Evolutionary conservation across 2,797 vertebrate genomes (phyloP), one percentile per base, ranked within the genome.

Genomic region (Tachyglossus aculeatus): DNA sequence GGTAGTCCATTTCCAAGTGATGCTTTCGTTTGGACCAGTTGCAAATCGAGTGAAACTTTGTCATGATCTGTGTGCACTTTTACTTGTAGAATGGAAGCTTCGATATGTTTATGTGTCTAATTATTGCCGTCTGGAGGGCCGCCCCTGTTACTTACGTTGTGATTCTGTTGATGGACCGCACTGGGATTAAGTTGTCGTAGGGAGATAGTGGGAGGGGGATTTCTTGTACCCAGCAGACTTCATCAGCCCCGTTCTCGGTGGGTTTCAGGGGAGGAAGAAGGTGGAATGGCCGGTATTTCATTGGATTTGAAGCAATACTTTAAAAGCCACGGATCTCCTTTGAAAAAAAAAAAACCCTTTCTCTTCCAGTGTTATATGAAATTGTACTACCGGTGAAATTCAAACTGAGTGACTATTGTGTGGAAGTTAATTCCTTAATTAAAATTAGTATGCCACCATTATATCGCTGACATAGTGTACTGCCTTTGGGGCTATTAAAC

Each of bases 51-150:
- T 93, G 90, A 93, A 91, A 88, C 85, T 93, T 91, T 37, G 88
- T 93, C 92, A 94, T 92, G 91, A 93, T 95, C 92, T 93, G 75
- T 91, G 96, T 97, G 97, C 97, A 99, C 97, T 98, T 99, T 99
- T 94, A 92, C 91, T 93, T 94, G 90, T 93, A 94, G 95, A 95
- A 94, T 86, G 84, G 86, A 89, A 89, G 91, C 92, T 92, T 92
- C 90, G 88, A 88, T 91, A 91, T 94, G 90, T 90, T 94, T 93
- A 94, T 94, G 94, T 63, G 53, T 94, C 94, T 95, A 94, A 91
- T 94, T 93, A 94, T 68, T 88, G 75, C 88, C 83, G 89, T 92
- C 61, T 73, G 88, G 86, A 88, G 90, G 94, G 92, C n/a, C n/a
- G n/a, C 93, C 89, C 93, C 91, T 89, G 51, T 90, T 86, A 87